phyloP scores from a whole-genome alignment of 1,140 invertebrate species.

The Zaprionus gabonicus region DNA sequence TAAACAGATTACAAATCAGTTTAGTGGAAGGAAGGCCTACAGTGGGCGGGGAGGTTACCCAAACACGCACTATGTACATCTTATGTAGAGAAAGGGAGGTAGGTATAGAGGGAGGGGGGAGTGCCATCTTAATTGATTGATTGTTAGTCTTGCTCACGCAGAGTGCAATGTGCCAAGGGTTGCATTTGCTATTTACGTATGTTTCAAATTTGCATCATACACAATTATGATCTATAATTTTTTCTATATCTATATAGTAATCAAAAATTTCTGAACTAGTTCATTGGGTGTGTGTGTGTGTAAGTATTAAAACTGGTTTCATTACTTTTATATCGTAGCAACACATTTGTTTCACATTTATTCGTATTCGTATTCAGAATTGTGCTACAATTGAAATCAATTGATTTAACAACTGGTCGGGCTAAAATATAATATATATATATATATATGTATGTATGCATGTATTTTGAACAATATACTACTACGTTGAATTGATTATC shows the following conservation, averaged over 20 bases:
- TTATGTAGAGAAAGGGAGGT: neutral
- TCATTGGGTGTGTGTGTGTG: neutral
- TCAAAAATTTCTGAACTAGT: neutral
- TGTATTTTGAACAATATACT: conserved; percentile 23
- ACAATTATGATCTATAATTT: conserved; percentile 1
- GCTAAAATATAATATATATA: conserved; percentile 30
- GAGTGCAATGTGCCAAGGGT: too few relatives aligned
- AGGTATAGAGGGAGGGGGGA: neutral
- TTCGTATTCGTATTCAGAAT: conserved; percentile 22
- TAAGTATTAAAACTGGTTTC: conserved; percentile 4
- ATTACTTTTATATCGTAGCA: conserved; percentile 22
- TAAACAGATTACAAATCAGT: conserved; percentile 14
- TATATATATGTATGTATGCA: conserved; percentile 4
- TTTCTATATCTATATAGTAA: conserved; percentile 8
- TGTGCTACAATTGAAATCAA: conserved; percentile 41
- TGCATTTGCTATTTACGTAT: conserved; percentile 25
- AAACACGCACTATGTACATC: conserved; percentile 27
- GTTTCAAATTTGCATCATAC: conserved; percentile 2
- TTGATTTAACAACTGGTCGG: conserved; percentile 28
- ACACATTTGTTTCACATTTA: conserved; percentile 9
- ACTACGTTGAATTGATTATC: conserved; percentile 29
- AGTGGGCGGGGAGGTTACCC: neutral
- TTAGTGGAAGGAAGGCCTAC: conserved; percentile 10
- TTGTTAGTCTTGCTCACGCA: conserved; percentile 7
- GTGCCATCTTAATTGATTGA: neutral